phyloP scores from a whole-genome alignment of 2,797 vertebrate genomes.

The Brachyalestes nurse region DNA sequence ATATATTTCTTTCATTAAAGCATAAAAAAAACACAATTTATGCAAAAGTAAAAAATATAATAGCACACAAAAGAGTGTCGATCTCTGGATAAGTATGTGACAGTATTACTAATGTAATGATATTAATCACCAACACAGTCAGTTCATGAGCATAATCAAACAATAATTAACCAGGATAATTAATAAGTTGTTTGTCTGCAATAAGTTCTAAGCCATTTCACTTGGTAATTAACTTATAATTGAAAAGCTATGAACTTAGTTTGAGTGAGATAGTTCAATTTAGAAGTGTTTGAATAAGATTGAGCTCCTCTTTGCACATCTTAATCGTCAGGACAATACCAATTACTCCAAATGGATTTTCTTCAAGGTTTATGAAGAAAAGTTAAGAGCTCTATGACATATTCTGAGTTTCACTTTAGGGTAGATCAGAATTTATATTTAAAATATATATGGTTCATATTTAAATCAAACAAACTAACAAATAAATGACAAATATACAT shows the following conservation, averaged over 20 bases:
- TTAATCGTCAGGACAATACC: constrained; percentile 9
- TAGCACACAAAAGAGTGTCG: too few relatives aligned
- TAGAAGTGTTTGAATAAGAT: constrained; percentile 32
- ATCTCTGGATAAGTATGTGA: not conserved
- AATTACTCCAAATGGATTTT: not conserved
- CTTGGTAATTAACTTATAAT: constrained; percentile 53
- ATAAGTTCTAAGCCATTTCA: constrained; percentile 39
- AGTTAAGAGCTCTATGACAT: not conserved
- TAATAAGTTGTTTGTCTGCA: constrained; percentile 36
- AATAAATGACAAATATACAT: not conserved
- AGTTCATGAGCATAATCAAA: constrained; percentile 1
- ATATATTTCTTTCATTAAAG: not conserved
- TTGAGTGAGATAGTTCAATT: constrained; percentile 38
- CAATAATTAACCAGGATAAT: constrained; percentile 43
- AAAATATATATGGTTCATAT: not conserved
- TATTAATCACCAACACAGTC: not conserved
- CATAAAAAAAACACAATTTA: not conserved
- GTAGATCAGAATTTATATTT: not conserved
- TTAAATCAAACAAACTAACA: not conserved
- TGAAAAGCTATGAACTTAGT: constrained; percentile 35
- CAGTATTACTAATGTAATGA: not conserved
- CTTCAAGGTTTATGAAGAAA: not conserved
- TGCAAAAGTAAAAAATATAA: not conserved
- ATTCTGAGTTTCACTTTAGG: not conserved
- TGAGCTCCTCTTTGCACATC: constrained; percentile 34